Conservation (phyloP, 2,113 vertebrate genomes). For the Orcinus orca region DNA sequence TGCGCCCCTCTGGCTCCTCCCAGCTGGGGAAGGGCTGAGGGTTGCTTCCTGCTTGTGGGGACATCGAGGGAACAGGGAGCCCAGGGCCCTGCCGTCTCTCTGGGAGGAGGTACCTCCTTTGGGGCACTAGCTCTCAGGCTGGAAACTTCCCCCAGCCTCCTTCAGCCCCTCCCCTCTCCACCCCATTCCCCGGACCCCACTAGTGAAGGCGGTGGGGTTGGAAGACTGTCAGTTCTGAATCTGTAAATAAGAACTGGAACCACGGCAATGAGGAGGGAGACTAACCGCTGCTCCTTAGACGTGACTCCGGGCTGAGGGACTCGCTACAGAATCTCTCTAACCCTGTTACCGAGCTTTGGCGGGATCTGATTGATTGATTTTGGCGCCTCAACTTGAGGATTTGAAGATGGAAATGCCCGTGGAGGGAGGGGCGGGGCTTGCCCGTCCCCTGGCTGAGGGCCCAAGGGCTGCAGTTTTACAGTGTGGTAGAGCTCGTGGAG, state of each 20-base stretch:
- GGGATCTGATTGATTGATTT: not conserved
- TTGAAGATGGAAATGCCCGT: not conserved
- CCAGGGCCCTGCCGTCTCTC: not conserved
- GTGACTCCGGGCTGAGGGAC: not conserved
- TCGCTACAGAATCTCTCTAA: not conserved
- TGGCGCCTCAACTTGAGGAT: not conserved
- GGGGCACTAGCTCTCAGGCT: not conserved
- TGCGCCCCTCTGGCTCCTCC: not conserved
- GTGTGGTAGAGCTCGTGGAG: conserved; percentile 84
- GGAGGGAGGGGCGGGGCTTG: not conserved
- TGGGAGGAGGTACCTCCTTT: not conserved
- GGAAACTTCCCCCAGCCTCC: not conserved
- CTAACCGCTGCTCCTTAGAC: no score
- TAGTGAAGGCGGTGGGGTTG: rapidly evolving
- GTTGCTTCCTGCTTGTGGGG: not conserved
- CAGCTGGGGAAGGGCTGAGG: not conserved
- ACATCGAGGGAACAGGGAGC: not conserved
- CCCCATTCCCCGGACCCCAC: not conserved
- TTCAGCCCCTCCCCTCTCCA: not conserved
- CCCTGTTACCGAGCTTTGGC: not conserved
- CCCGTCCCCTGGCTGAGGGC: not conserved
- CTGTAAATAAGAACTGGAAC: not conserved
- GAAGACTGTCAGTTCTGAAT: not conserved
- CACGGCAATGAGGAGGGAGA: not conserved
- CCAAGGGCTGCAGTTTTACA: conserved; percentile 79